phyloP scores from a whole-genome alignment of 2,888 invertebrate species.

The Bunonema sp. region DNA sequence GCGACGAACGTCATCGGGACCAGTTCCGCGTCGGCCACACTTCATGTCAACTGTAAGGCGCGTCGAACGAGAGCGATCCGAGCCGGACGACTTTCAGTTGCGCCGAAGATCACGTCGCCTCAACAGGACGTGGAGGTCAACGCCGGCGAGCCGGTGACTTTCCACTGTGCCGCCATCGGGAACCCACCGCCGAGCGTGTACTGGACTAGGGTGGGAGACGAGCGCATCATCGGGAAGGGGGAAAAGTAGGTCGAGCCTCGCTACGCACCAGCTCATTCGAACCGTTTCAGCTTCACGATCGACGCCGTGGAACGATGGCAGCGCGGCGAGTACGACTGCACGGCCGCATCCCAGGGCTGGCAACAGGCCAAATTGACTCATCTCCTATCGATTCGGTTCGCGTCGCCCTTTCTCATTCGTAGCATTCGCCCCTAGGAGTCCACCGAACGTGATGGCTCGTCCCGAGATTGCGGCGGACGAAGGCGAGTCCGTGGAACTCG shows the following conservation, averaged over 20 bases:
- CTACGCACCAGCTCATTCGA: too few relatives aligned
- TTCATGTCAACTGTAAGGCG: constrained; percentile 29
- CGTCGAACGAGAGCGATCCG: too few relatives aligned
- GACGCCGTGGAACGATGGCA: constrained; percentile 27
- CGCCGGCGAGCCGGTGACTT: constrained; percentile 24
- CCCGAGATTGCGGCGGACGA: constrained; percentile 2
- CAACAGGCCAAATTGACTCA: constrained; percentile 16
- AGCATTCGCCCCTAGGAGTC: constrained; percentile 30
- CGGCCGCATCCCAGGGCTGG: constrained; percentile 31
- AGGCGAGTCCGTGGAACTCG: constrained; percentile 1
- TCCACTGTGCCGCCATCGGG: constrained; percentile 29
- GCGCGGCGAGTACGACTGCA: constrained; percentile 36
- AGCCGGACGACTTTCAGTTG: constrained; percentile 24
- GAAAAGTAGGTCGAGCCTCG: constrained; percentile 21
- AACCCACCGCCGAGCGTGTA: constrained; percentile 27
- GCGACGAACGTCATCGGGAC: constrained; percentile 30
- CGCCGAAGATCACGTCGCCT: constrained; percentile 26
- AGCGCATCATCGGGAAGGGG: constrained; percentile 21
- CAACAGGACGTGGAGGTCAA: constrained; percentile 29
- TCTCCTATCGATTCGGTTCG: too few relatives aligned
- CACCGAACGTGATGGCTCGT: constrained; percentile 6
- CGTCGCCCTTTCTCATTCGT: too few relatives aligned
- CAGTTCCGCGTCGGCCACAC: constrained; percentile 14
- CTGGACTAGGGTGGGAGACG: constrained; percentile 26
- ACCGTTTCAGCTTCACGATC: constrained; percentile 21